Evolutionary conservation across 2,797 vertebrate genomes (phyloP), one percentile per base, ranked within the genome.

Genomic region (Garrulus glandarius): DNA sequence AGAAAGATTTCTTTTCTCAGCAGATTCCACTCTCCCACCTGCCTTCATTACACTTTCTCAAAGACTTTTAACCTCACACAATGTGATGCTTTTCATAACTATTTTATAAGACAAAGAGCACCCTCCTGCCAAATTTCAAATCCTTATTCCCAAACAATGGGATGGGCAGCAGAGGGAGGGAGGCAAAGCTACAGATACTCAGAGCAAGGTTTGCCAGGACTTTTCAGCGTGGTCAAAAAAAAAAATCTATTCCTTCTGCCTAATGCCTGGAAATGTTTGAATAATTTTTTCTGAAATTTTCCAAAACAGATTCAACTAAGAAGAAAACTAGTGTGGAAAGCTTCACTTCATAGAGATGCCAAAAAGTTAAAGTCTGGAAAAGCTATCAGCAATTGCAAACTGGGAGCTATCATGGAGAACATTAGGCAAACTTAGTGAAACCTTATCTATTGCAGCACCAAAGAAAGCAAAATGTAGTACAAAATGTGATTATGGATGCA

Each of bases 61-160:
- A 81, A 84, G 39, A 84, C 41, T 91, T 87, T 37, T 69, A 75
- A 72, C 34, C 72, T 89, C 13, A 68, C 1, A 2, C 37, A 79
- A 12, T 50, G 21, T 32, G 37, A 92, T 80, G 59, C 17, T 65
- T 90, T 76, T 76, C 19, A 27, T 29, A 72, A 91, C 67, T 50
- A 56, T 49, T 19, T 78, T 71, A 15, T 36, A 78, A 84, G 59
- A 87, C 65, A 93, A 91, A 93, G 84, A 88, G n/a, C 43, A 41
- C 15, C 3, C 23, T 81, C 29, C 55, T 89, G 80, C 77, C 92
- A 93, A 93, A 84, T 84, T 93, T 92, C 63, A 84, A 61, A 93
- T 67, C 29, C n/a, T 76, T 87, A 60, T 63, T 93, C 57, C n/a
- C 78, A 86, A 93, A 93, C 84, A 96, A 92, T 70, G 63, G 53